Evolutionary conservation across 1,140 invertebrate genomes (phyloP).

Genomic region (Dufourea novaeangliae): DNA sequence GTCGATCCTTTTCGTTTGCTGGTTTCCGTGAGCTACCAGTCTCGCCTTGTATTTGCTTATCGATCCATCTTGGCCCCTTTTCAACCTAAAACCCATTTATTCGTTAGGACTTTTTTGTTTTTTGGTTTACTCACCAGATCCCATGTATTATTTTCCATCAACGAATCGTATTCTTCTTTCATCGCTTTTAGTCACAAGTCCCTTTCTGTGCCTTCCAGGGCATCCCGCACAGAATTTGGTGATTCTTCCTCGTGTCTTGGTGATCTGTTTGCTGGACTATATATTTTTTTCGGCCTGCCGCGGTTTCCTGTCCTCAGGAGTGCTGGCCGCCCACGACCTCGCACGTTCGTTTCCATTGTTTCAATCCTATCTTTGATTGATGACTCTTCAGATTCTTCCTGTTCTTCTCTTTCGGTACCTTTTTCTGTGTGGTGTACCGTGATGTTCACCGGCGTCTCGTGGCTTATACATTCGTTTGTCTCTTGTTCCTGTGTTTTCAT

Average conservation of each 20-base stretch:
- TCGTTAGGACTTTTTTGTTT: neutral
- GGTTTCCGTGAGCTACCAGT: too few species aligned
- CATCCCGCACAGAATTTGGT: neutral
- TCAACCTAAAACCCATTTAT: slow-evolving; percentile 2
- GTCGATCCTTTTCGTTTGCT: too few species aligned
- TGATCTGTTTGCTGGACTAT: neutral
- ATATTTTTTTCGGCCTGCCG: slow-evolving; percentile 26
- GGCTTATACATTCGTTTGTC: neutral
- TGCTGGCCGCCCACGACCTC: neutral
- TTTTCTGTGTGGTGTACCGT: too few species aligned
- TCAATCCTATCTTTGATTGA: too few species aligned
- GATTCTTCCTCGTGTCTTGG: neutral
- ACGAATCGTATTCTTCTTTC: neutral
- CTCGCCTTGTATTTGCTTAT: too few species aligned
- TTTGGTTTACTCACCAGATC: neutral
- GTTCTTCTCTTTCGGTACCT: neutral
- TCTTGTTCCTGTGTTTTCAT: neutral
- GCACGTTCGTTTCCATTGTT: too few species aligned
- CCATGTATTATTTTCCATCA: neutral
- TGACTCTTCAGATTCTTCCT: neutral
- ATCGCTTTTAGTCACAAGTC: neutral
- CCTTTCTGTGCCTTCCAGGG: neutral
- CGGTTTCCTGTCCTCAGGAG: slow-evolving; percentile 1
- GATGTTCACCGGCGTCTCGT: too few species aligned
- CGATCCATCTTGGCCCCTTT: too few species aligned